Evolutionary conservation across 2,113 vertebrate species (phyloP).

Genomic region (Crocuta crocuta): DNA sequence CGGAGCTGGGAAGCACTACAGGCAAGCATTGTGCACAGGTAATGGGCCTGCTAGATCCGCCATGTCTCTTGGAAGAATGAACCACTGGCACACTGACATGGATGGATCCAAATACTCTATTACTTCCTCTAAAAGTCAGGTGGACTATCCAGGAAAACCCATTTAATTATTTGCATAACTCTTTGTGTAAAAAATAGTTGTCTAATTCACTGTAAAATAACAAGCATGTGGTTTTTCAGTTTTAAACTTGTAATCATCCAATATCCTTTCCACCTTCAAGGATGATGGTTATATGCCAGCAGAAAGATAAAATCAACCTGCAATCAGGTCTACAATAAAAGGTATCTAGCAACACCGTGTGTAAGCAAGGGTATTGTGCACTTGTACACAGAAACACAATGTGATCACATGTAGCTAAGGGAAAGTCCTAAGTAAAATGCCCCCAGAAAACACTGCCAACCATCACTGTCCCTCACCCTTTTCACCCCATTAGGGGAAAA

Average conservation of each 20-base stretch:
- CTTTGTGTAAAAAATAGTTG: neutral
- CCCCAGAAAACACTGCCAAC: neutral
- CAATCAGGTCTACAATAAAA: neutral
- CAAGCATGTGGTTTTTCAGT: neutral
- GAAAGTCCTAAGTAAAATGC: neutral
- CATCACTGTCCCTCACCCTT: neutral
- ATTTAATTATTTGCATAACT: neutral
- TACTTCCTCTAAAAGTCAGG: neutral
- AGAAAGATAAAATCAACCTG: neutral
- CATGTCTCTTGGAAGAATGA: neutral
- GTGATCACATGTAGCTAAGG: neutral
- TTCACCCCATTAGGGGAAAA: neutral
- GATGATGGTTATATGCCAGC: neutral
- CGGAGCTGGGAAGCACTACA: neutral
- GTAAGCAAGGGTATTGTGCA: neutral
- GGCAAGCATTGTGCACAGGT: fast-evolving
- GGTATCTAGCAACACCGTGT: neutral
- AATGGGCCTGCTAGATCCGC: neutral
- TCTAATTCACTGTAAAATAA: constrained; percentile 2
- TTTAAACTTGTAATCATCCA: neutral
- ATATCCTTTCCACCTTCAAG: neutral
- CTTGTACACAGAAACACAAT: neutral
- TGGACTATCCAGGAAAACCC: neutral
- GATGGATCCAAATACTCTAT: neutral
- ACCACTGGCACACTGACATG: neutral